Evolutionary conservation across 37 sponge, comb jelly and placozoan species (phyloP).

Genomic region (Bolinopsis microptera): DNA sequence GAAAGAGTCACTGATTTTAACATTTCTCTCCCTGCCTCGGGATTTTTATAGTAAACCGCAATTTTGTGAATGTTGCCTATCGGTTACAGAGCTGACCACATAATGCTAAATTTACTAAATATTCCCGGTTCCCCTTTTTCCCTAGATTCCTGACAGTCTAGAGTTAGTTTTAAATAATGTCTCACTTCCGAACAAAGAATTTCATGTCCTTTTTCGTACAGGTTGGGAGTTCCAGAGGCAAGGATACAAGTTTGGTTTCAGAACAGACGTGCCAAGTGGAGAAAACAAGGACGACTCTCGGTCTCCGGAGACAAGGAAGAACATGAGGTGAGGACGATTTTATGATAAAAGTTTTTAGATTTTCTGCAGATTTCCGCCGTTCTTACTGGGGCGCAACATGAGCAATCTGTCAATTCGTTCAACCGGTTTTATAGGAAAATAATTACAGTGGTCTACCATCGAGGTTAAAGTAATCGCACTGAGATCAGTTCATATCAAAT

Average conservation of each 20-base stretch:
- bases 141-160: neutral
- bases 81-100: neutral
- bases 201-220: too few relatives aligned
- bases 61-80: neutral
- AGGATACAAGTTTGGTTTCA: slow-evolving; percentile 25
- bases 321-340: neutral
- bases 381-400: neutral
- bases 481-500: neutral
- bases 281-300: neutral
- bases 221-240: slow-evolving; percentile 25
- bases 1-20: neutral
- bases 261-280: slow-evolving; percentile 2
- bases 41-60: neutral
- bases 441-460: neutral
- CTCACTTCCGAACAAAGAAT: too few relatives aligned
- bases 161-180: neutral
- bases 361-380: too few relatives aligned
- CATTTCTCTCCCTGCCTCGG: neutral
- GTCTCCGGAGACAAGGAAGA: slow-evolving; percentile 24
- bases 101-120: too few relatives aligned
- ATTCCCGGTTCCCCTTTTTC: neutral
- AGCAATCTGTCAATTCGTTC: neutral
- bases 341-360: too few relatives aligned
- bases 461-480: neutral
- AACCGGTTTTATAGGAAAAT: neutral